Conservation (phyloP, 2,888 invertebrate species). For the Hedya salicella region DNA sequence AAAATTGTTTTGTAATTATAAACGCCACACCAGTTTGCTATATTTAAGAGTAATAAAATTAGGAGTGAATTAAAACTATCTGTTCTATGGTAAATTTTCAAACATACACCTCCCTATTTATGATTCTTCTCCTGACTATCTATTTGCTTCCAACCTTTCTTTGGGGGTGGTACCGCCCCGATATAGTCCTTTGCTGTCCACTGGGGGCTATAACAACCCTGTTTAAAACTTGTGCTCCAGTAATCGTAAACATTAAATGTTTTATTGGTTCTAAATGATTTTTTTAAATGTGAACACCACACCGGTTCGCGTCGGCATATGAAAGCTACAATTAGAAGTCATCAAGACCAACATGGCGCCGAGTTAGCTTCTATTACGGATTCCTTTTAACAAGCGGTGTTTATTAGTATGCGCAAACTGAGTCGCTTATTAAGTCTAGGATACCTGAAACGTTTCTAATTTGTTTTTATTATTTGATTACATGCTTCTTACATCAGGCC, state of each 20-base stretch:
- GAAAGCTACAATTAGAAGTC: conserved; percentile 45
- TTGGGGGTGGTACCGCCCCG: too few species aligned
- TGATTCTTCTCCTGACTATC: too few species aligned
- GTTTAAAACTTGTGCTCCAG: too few species aligned
- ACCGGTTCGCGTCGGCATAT: conserved; percentile 8
- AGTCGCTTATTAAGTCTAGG: background rate
- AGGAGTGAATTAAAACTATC: too few species aligned
- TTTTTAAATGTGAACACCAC: background rate
- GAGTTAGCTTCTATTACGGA: background rate
- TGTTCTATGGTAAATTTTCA: too few species aligned
- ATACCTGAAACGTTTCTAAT: conserved; percentile 15
- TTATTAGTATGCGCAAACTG: conserved; percentile 17
- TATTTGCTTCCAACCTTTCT: too few species aligned
- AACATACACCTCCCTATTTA: too few species aligned
- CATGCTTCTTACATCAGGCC: background rate
- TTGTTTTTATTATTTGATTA: conserved; percentile 33
- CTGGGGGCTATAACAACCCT: too few species aligned
- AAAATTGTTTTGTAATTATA: too few species aligned
- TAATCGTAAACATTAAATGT: background rate
- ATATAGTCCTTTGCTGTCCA: too few species aligned
- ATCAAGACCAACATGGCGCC: conserved; percentile 40
- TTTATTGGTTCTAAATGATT: background rate
- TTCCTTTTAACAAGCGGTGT: conserved; percentile 21
- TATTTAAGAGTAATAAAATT: too few species aligned
- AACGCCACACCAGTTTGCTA: too few species aligned